Conservation (phyloP, 23 tunicate genomes). For the Trididemnum clinides region DNA sequence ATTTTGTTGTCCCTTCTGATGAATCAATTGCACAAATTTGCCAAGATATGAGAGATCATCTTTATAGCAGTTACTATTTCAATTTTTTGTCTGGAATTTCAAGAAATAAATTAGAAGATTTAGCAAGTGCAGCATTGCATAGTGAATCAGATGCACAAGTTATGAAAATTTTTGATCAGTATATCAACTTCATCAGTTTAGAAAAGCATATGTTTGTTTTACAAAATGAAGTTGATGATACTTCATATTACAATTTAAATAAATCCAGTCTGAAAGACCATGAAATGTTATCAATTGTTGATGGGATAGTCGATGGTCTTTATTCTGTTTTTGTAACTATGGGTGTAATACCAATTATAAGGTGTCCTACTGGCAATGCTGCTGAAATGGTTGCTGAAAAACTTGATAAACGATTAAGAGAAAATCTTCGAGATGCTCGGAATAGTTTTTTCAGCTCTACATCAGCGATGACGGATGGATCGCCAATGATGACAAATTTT, state of each 20-base stretch:
- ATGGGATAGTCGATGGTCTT: slow-evolving; percentile 79
- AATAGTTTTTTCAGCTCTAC: slow-evolving; percentile 86
- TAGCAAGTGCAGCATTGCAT: slow-evolving; percentile 92
- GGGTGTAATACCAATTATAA: slow-evolving; percentile 85
- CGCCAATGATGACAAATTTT: slow-evolving; percentile 61
- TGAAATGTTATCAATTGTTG: slow-evolving; percentile 77
- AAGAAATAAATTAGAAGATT: slow-evolving; percentile 87
- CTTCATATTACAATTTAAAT: slow-evolving; percentile 85
- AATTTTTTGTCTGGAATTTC: slow-evolving; percentile 97
- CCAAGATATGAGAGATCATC: slow-evolving; percentile 80
- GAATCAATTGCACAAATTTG: slow-evolving; percentile 83
- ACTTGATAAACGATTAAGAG: slow-evolving; percentile 77
- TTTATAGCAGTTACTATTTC: slow-evolving; percentile 90
- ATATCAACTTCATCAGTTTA: slow-evolving; percentile 83
- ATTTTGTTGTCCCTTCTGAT: slow-evolving; percentile 88
- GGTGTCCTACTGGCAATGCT: slow-evolving; percentile 92
- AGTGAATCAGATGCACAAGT: slow-evolving; percentile 67
- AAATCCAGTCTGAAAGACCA: slow-evolving; percentile 79
- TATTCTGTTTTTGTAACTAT: slow-evolving; percentile 93
- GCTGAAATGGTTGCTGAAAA: slow-evolving; percentile 98
- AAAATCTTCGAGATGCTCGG: slow-evolving; percentile 89
- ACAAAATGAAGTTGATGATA: slow-evolving; percentile 30
- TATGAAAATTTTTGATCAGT: slow-evolving; percentile 86
- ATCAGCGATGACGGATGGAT: slow-evolving; percentile 51
- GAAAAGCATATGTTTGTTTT: slow-evolving; percentile 90